phyloP scores from a whole-genome alignment of 2,888 invertebrate species.

The Orthonevra nobilis region DNA sequence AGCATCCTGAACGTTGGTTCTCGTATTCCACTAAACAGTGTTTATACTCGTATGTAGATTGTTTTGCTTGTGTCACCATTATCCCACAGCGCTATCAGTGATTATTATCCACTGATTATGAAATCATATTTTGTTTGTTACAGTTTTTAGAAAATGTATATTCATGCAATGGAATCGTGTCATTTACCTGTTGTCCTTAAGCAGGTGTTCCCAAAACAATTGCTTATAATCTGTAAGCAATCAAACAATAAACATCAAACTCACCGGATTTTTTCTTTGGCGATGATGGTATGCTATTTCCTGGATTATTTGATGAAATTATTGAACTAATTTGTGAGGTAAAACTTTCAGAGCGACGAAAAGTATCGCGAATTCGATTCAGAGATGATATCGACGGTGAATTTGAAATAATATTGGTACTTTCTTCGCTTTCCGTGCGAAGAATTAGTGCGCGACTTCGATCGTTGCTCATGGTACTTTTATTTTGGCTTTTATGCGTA shows the following conservation, averaged over 20 bases:
- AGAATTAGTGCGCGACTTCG: slow-evolving; percentile 75
- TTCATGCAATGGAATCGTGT: too few relatives aligned
- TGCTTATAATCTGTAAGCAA: too few relatives aligned
- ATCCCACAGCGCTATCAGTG: too few relatives aligned
- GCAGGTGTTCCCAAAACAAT: too few relatives aligned
- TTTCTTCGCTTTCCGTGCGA: slow-evolving; percentile 77
- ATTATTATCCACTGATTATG: too few relatives aligned
- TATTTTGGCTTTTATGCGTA: slow-evolving; percentile 4
- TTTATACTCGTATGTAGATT: too few relatives aligned
- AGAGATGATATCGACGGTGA: slow-evolving; percentile 82
- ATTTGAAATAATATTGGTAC: slow-evolving; percentile 74
- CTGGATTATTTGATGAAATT: slow-evolving; percentile 71
- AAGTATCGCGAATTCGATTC: slow-evolving; percentile 78
- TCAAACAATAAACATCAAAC: slow-evolving; percentile 56
- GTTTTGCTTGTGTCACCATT: too few relatives aligned
- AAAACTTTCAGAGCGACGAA: slow-evolving; percentile 78
- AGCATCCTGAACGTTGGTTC: too few relatives aligned
- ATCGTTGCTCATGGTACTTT: slow-evolving; percentile 74
- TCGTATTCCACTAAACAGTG: too few relatives aligned
- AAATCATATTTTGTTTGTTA: too few relatives aligned
- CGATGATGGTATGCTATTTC: slow-evolving; percentile 21
- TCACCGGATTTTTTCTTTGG: slow-evolving; percentile 76
- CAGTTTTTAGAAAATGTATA: too few relatives aligned
- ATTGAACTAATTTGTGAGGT: slow-evolving; percentile 77
- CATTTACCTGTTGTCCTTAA: too few relatives aligned